A percentile compares a stretch with the other conserved stretches of the same genome.
Evolutionary conservation across 2,797 vertebrate genomes (phyloP).

Genomic region (Acridotheres tristis): DNA sequence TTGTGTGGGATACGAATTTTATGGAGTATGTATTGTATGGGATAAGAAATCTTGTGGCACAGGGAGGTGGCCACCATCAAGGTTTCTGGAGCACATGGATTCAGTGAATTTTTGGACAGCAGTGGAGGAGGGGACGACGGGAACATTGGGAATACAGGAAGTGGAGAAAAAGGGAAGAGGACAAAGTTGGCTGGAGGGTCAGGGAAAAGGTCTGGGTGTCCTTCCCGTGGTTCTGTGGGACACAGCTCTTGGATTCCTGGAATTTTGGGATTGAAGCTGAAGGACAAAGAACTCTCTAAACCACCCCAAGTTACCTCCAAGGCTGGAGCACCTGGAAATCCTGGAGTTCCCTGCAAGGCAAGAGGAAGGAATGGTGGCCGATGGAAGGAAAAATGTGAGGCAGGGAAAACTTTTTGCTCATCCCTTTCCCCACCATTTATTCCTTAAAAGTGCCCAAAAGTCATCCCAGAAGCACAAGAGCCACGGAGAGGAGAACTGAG

Average conservation of each 20-base stretch:
- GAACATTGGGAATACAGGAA: neutral
- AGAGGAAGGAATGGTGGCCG: neutral
- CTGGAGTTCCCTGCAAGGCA: slow-evolving; percentile 76
- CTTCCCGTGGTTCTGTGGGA: neutral
- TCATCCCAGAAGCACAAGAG: neutral
- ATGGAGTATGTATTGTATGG: no score
- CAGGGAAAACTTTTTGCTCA: neutral
- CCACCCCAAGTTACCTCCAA: slow-evolving; percentile 79
- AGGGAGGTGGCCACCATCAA: neutral
- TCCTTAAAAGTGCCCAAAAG: neutral
- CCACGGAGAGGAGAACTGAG: neutral
- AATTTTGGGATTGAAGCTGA: neutral
- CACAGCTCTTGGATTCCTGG: neutral
- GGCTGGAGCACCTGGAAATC: slow-evolving; percentile 84
- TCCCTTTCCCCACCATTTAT: neutral
- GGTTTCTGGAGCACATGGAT: neutral
- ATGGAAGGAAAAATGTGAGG: neutral
- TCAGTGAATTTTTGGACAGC: neutral
- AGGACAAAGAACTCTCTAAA: neutral
- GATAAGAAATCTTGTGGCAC: neutral
- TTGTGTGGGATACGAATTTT: no score
- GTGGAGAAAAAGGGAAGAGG: neutral
- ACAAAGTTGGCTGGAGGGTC: neutral
- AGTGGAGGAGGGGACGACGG: neutral
- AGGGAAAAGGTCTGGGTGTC: neutral